A percentile compares a stretch with the other conserved stretches of the same genome.
phyloP scores from a whole-genome alignment of 2,113 vertebrate species.

The Atlantisia rogersi region DNA sequence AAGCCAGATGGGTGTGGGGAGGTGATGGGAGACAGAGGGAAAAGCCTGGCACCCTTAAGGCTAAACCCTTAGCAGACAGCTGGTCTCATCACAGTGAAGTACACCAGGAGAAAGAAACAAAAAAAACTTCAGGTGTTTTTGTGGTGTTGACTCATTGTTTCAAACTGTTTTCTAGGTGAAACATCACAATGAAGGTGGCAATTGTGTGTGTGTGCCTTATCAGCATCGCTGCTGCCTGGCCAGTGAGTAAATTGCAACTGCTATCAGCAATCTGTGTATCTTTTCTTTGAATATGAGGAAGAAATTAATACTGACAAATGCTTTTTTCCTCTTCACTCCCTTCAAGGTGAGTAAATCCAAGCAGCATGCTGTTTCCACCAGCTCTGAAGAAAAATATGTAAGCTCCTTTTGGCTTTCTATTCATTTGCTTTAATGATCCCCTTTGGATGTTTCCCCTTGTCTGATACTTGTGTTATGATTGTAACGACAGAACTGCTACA shows the following conservation, averaged over 20 bases:
- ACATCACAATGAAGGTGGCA: slow-evolving; percentile 67
- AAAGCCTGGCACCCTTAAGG: neutral
- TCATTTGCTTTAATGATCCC: neutral
- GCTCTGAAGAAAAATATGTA: slow-evolving; percentile 74
- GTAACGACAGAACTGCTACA: neutral
- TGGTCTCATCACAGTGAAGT: neutral
- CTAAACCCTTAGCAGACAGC: neutral
- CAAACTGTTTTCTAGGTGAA: slow-evolving; percentile 61
- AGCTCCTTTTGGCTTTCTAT: slow-evolving; percentile 4
- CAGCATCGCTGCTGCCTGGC: slow-evolving; percentile 61
- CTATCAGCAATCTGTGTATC: neutral
- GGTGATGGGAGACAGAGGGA: neutral
- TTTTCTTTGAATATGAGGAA: neutral
- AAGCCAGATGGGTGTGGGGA: neutral
- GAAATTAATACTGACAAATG: neutral
- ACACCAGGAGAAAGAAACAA: neutral
- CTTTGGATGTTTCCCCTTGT: neutral
- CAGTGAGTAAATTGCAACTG: slow-evolving; percentile 72
- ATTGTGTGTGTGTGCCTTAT: slow-evolving; percentile 74
- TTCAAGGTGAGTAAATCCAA: slow-evolving; percentile 64
- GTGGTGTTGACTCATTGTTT: neutral
- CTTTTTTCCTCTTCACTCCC: neutral
- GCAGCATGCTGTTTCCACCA: slow-evolving; percentile 49
- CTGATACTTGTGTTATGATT: neutral
- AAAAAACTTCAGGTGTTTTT: neutral